phyloP scores from a whole-genome alignment of 2,888 invertebrate genomes.

The Bembecia ichneumoniformis region DNA sequence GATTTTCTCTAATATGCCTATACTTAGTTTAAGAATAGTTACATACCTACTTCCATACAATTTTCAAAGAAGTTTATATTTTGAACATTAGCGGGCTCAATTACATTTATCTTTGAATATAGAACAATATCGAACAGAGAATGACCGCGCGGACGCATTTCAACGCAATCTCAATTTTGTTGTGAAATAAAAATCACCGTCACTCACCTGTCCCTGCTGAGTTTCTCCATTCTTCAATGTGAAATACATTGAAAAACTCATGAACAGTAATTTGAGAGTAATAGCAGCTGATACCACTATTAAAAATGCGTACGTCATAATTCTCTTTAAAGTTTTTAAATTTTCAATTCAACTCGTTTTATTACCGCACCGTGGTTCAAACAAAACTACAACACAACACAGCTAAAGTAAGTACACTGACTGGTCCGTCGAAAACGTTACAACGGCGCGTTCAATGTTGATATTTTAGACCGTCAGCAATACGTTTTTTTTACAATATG shows the following conservation, averaged over 20 bases:
- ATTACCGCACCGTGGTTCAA: conserved; percentile 20
- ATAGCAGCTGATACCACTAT: conserved; percentile 58
- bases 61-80: too few relatives aligned
- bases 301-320: conserved; percentile 48
- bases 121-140: too few relatives aligned
- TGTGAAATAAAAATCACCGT: conserved; percentile 11
- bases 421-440: too few relatives aligned
- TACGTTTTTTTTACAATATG: too few relatives aligned
- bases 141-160: too few relatives aligned
- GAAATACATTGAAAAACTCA: conserved; percentile 56
- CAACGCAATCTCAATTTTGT: conserved; percentile 5
- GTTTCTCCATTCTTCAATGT: conserved; percentile 34
- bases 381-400: conserved; percentile 40
- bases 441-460: too few relatives aligned
- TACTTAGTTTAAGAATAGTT: not conserved
- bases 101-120: too few relatives aligned
- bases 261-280: conserved; percentile 49
- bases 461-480: too few relatives aligned
- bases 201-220: conserved; percentile 29
- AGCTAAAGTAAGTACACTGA: conserved; percentile 1
- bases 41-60: too few relatives aligned
- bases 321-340: conserved; percentile 2
- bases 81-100: too few relatives aligned
- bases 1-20: not conserved
- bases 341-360: not conserved